These are phyloP conservation scores for Mohoua ochrocephala DNA, from an alignment of 2,113 vertebrate genomes.

Conservation along the genomic window DNA sequence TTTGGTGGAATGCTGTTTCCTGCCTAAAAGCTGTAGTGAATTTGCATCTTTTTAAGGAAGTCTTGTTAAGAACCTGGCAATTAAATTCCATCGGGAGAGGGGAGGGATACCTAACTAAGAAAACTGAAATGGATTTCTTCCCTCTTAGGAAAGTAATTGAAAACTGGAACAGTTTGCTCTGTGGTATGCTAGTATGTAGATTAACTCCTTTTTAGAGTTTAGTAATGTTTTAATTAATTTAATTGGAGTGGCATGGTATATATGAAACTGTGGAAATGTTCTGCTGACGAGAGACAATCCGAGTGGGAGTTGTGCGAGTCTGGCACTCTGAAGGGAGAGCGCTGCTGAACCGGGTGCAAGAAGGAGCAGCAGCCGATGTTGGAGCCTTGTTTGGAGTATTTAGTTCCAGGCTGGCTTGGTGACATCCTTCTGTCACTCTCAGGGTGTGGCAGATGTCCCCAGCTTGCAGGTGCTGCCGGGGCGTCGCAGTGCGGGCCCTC, in stretches of 20 bases:
- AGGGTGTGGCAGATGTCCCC: background rate
- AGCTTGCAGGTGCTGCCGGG: background rate
- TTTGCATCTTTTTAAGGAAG: background rate
- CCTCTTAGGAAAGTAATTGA: background rate
- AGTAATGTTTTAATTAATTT: background rate
- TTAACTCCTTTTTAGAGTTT: background rate
- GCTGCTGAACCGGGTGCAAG: background rate
- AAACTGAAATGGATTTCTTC: background rate
- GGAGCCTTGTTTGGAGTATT: background rate
- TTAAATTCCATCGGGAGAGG: background rate
- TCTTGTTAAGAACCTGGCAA: background rate
- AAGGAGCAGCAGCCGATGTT: background rate
- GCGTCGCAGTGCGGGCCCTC: background rate
- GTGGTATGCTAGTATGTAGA: background rate
- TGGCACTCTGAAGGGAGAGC: background rate
- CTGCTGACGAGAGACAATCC: fast-evolving
- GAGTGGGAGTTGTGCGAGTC: background rate
- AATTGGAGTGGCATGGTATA: background rate
- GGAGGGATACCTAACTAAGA: background rate
- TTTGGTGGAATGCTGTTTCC: background rate
- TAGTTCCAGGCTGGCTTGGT: background rate
- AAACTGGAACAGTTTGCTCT: background rate
- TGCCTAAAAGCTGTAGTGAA: background rate
- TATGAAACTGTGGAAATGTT: background rate
- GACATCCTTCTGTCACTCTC: background rate